These are phyloP conservation scores for Eubasilissa regina DNA, from an alignment of 1,140 invertebrate genomes.

Conservation along the genomic window DNA sequence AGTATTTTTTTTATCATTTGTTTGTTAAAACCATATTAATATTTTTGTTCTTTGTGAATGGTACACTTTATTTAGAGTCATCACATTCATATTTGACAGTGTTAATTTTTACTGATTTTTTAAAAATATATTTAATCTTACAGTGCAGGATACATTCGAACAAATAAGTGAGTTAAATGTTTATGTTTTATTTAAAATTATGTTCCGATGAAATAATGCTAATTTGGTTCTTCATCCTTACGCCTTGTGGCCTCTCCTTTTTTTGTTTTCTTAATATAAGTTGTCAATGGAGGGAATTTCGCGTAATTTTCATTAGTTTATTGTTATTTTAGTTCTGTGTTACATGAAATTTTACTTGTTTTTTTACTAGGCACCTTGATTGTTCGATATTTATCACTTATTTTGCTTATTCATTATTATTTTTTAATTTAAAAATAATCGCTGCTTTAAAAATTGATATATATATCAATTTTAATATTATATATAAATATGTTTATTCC, in stretches of 20 bases:
- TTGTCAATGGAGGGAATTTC: neutral
- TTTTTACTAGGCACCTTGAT: no score
- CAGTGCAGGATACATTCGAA: conserved; percentile 5
- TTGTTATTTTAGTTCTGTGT: neutral
- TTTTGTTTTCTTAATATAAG: conserved; percentile 23
- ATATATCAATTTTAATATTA: no score
- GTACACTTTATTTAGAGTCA: conserved; percentile 14
- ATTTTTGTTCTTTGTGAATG: conserved; percentile 29
- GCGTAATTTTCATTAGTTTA: neutral
- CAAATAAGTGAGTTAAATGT: conserved; percentile 2
- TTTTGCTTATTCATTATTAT: no score
- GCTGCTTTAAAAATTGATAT: no score
- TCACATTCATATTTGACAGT: conserved; percentile 6
- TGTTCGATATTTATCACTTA: no score
- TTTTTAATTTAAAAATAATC: no score
- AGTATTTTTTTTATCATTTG: neutral
- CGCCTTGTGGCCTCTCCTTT: conserved; percentile 36
- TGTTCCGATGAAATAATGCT: neutral
- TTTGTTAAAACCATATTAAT: conserved; percentile 14
- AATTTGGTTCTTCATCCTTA: neutral
- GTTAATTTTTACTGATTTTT: conserved; percentile 10
- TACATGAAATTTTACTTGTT: neutral
- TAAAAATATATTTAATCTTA: neutral
- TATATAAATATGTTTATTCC: no score
- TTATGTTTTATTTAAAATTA: no score